These are phyloP conservation scores for Agraylea sexmaculata DNA, from an alignment of 1,140 invertebrate genomes.

Conservation along the genomic window DNA sequence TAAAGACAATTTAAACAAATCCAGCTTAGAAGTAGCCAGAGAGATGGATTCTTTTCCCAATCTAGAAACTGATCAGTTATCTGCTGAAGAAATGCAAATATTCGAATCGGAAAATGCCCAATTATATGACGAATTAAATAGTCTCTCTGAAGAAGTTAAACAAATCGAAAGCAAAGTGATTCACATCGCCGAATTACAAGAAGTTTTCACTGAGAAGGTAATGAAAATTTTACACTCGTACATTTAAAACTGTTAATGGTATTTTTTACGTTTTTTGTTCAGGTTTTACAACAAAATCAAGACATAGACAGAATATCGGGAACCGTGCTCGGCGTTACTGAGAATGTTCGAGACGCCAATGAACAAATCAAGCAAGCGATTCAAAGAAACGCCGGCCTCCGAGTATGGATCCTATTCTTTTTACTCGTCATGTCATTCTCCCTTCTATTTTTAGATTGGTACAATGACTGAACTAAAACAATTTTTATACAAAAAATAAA, in stretches of 20 bases:
- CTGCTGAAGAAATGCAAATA: constrained; percentile 81
- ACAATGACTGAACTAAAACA: constrained; percentile 69
- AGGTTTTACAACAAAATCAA: constrained; percentile 77
- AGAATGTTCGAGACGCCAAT: constrained; percentile 93
- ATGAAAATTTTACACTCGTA: background rate
- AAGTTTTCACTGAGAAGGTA: constrained; percentile 95
- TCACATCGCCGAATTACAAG: constrained; percentile 91
- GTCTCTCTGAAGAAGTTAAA: constrained; percentile 62
- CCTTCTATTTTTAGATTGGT: constrained; percentile 95
- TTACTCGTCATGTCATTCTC: constrained; percentile 92
- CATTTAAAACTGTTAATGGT: too few species aligned
- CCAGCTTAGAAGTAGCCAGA: constrained; percentile 11
- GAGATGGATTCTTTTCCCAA: constrained; percentile 21
- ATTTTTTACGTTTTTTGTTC: constrained; percentile 7
- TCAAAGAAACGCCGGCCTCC: constrained; percentile 85
- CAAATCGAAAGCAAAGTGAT: constrained; percentile 88
- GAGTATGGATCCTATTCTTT: constrained; percentile 92
- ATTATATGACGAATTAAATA: constrained; percentile 76
- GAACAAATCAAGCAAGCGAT: constrained; percentile 94
- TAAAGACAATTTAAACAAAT: constrained; percentile 13
- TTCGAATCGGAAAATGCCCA: constrained; percentile 78
- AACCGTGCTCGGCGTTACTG: constrained; percentile 79
- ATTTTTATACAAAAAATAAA: too few species aligned
- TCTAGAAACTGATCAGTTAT: constrained; percentile 50
- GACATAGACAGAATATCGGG: constrained; percentile 83